These are phyloP conservation scores for Xiphorhynchus erythropygius DNA, from an alignment of 2,797 vertebrate species.

Conservation along the genomic window DNA sequence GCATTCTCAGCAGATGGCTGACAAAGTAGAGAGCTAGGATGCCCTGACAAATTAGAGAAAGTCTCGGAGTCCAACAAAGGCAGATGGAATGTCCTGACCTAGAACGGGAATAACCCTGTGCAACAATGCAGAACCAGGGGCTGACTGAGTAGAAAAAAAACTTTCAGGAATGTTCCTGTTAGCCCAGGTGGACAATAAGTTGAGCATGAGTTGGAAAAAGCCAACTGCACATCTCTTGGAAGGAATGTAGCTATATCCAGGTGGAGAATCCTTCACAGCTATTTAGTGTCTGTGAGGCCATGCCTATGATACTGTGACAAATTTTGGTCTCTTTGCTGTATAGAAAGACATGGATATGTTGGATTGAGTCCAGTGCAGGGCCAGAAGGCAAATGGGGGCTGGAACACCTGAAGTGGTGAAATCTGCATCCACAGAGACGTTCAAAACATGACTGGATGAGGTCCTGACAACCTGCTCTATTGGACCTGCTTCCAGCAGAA, in stretches of 20 bases:
- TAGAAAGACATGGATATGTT: background rate
- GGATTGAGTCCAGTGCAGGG: background rate
- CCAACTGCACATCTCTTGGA: background rate
- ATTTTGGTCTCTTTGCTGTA: background rate
- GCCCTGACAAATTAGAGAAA: background rate
- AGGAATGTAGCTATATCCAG: background rate
- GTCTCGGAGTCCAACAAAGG: background rate
- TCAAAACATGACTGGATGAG: background rate
- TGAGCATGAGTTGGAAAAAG: background rate
- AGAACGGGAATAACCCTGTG: rapidly evolving
- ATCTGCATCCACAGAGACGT: background rate
- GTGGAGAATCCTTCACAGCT: background rate
- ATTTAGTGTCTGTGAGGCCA: background rate
- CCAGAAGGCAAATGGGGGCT: background rate
- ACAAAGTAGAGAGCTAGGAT: background rate
- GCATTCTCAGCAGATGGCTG: background rate
- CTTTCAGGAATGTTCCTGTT: background rate
- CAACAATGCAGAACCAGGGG: background rate
- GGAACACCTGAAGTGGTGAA: background rate
- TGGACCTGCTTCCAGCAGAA: background rate
- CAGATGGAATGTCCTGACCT: background rate
- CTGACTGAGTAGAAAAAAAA: background rate
- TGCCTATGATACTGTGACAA: background rate
- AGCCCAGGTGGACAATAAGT: background rate
- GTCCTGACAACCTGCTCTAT: background rate